Evolutionary conservation across 2,797 vertebrate genomes (phyloP).

Genomic region (Pogonophryne albipinna): DNA sequence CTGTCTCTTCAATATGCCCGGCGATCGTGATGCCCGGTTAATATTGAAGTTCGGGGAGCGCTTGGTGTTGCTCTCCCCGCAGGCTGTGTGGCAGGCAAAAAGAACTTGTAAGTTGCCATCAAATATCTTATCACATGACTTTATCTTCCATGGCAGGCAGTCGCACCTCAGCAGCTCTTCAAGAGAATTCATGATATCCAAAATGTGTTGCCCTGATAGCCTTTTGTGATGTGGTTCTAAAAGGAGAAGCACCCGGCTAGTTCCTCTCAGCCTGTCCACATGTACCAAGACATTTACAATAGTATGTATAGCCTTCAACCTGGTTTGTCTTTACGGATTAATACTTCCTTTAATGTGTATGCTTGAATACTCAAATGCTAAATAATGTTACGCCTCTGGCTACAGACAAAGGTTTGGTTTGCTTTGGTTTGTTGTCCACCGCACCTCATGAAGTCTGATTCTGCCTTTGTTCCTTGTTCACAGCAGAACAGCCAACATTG

Average conservation of each 20-base stretch:
- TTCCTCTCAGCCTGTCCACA: constrained; percentile 30
- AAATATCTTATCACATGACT: constrained; percentile 78
- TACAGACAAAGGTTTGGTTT: constrained; percentile 47
- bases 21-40: constrained; percentile 79
- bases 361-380: constrained; percentile 1
- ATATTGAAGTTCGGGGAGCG: constrained; percentile 83
- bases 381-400: constrained; percentile 19
- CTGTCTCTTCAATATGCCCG: constrained; percentile 81
- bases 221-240: constrained; percentile 47
- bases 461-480: constrained; percentile 76
- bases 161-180: constrained; percentile 68
- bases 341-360: constrained; percentile 8
- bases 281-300: constrained; percentile 30
- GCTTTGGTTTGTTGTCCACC: constrained; percentile 71
- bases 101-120: constrained; percentile 79
- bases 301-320: constrained; percentile 8
- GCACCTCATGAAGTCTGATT: constrained; percentile 69
- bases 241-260: constrained; percentile 56
- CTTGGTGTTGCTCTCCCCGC: constrained; percentile 67
- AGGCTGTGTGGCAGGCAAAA: constrained; percentile 62
- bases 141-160: constrained; percentile 65
- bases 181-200: constrained; percentile 31
- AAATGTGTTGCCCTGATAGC: constrained; percentile 26
- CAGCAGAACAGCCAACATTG: constrained; percentile 65
- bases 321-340: constrained; percentile 31